Conservation (phyloP, 2,888 invertebrate genomes). For the Metellina segmentata region DNA sequence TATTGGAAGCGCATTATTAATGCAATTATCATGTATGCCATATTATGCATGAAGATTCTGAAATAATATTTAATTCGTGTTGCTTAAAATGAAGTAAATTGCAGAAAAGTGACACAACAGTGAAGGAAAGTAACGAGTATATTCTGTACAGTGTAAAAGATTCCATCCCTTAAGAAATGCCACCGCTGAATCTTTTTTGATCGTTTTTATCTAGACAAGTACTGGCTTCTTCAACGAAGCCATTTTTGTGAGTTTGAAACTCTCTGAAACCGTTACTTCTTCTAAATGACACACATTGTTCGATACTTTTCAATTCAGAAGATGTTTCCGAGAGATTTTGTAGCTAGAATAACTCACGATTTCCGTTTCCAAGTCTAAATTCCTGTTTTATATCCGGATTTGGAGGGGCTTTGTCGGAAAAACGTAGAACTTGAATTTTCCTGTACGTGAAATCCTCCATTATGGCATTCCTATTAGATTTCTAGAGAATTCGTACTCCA, state of each 20-base stretch:
- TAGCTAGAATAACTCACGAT: neutral
- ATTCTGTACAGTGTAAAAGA: too few relatives aligned
- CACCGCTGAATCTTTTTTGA: neutral
- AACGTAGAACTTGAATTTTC: neutral
- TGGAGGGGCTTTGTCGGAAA: neutral
- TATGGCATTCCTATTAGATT: neutral
- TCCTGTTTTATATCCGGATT: slow-evolving; percentile 30
- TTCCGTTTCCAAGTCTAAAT: slow-evolving; percentile 25
- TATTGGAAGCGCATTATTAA: too few relatives aligned
- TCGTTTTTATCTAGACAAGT: neutral
- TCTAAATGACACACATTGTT: slow-evolving; percentile 24
- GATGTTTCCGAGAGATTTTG: slow-evolving; percentile 3
- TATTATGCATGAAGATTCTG: too few relatives aligned
- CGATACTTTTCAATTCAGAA: slow-evolving; percentile 20
- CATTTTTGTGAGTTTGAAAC: slow-evolving; percentile 30
- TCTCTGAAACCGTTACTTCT: slow-evolving; percentile 16
- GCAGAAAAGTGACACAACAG: too few relatives aligned
- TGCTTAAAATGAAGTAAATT: too few relatives aligned
- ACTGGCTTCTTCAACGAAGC: slow-evolving; percentile 27
- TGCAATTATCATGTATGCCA: too few relatives aligned
- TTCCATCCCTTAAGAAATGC: too few relatives aligned
- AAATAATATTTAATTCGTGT: too few relatives aligned
- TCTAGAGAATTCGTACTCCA: neutral
- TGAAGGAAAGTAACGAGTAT: too few relatives aligned
- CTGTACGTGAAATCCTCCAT: neutral